These are phyloP conservation scores for Jacana jacana DNA, from an alignment of 2,113 vertebrate species.

Conservation along the genomic window DNA sequence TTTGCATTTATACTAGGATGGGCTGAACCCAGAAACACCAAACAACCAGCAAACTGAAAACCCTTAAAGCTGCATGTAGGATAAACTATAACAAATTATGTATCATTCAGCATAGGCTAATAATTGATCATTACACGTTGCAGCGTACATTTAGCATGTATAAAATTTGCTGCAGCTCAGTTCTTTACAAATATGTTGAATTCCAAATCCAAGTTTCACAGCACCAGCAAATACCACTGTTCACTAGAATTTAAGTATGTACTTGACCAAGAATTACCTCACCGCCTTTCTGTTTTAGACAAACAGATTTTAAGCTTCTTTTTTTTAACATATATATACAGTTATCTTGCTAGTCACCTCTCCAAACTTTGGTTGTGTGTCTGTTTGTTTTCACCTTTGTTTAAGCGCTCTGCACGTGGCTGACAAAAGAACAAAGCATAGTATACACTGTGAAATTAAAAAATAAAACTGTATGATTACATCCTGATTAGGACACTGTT, in stretches of 20 bases:
- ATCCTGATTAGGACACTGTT: background rate
- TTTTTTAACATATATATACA: background rate
- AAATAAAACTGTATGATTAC: background rate
- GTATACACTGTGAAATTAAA: background rate
- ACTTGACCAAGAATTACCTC: background rate
- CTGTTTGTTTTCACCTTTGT: background rate
- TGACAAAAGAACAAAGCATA: background rate
- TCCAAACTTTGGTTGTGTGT: background rate
- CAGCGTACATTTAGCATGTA: background rate
- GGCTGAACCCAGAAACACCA: background rate
- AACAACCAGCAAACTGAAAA: background rate
- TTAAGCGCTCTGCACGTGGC: accelerated
- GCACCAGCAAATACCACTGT: background rate
- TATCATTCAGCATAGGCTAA: background rate
- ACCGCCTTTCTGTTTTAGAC: background rate
- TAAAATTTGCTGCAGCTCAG: background rate
- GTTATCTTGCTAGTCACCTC: background rate
- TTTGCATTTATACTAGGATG: background rate
- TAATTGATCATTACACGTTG: background rate
- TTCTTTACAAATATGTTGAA: background rate
- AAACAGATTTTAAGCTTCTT: background rate
- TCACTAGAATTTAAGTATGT: background rate
- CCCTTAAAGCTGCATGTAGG: background rate
- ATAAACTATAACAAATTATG: background rate
- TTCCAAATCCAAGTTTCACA: background rate